Evolutionary conservation across 2,113 vertebrate genomes (phyloP).

Genomic region (Saccopteryx leptura): DNA sequence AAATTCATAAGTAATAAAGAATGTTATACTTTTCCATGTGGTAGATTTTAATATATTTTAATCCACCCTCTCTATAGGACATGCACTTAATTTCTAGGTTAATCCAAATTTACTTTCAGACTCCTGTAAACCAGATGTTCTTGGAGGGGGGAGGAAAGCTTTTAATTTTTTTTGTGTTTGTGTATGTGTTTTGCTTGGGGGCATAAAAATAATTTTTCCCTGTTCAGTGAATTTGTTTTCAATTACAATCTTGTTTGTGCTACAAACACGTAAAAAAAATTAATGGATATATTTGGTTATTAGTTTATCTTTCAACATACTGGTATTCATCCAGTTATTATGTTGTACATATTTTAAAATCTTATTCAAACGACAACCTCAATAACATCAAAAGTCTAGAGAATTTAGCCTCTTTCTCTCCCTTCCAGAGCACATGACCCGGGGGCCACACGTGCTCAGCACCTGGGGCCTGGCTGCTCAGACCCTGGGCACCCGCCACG

Average conservation of each 20-base stretch:
- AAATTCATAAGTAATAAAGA: neutral
- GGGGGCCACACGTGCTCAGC: conserved; percentile 62
- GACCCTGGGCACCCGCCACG: neutral
- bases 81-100: conserved; percentile 59
- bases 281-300: conserved; percentile 62
- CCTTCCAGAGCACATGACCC: conserved; percentile 28
- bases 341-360: neutral
- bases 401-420: neutral
- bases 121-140: conserved; percentile 77
- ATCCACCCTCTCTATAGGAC: conserved; percentile 12
- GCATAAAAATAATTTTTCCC: conserved; percentile 75
- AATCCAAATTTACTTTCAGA: conserved; percentile 72
- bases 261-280: conserved; percentile 76
- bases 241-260: conserved; percentile 72
- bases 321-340: conserved; percentile 78
- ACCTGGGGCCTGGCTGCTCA: neutral
- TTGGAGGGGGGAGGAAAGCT: neutral
- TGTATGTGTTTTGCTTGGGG: conserved; percentile 75
- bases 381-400: conserved; percentile 60
- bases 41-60: conserved; percentile 56
- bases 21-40: neutral
- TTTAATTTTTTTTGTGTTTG: conserved; percentile 59
- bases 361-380: conserved; percentile 57
- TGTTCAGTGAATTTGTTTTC: conserved; percentile 73
- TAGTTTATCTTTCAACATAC: conserved; percentile 74